Base-by-base conservation (phyloP, 1,140 invertebrate genomes). In the Muscidifurax raptorellus region DNA sequence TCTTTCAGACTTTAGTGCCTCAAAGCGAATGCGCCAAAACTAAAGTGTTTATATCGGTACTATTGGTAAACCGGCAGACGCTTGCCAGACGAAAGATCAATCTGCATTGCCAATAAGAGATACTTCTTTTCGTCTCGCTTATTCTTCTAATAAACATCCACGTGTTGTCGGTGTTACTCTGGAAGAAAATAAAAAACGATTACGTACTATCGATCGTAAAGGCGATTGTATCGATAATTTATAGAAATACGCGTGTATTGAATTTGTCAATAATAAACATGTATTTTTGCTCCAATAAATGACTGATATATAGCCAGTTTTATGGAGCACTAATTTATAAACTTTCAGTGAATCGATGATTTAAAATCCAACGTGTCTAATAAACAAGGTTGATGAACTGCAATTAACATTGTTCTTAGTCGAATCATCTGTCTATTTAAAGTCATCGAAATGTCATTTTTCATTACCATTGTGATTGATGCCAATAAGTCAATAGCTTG, bases 41-140 rank as follows among this genome's bases (percentile, higher is more conserved):
- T 22, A n/a, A 59, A 2, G 66, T 28, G 66, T 28, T 90, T 91
- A 90, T 90, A 90, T 83, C 66, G 9, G 64, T 72, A 75, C 81
- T 80, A 86, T 84, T 86, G 84, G 80, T 86, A 87, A 87, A 87
- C 86, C 82, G 82, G 83, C 86, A 89, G 89, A 90, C 88, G 75
- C 87, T 88, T 89, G 86, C 84, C 86, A 89, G 87, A 89, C 89
- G 82, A 86, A 86, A 76, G 64, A 78, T 86, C 83, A 84, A 79
- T 85, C 82, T 88, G 25, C 32, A 74, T 36, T 74, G 72, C 72
- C 72, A 28, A 69, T 69, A 30, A 28, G 22, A 2, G 28, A 28
- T 69, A 12, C 2, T 28, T 28, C 66, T 28, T 28, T 69, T 59
- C 4, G 3, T n/a, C 22, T 0, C 6, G 66, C 28, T 69, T 27